phyloP scores from a whole-genome alignment of 2,113 vertebrate species.

The Myotis yumanensis region DNA sequence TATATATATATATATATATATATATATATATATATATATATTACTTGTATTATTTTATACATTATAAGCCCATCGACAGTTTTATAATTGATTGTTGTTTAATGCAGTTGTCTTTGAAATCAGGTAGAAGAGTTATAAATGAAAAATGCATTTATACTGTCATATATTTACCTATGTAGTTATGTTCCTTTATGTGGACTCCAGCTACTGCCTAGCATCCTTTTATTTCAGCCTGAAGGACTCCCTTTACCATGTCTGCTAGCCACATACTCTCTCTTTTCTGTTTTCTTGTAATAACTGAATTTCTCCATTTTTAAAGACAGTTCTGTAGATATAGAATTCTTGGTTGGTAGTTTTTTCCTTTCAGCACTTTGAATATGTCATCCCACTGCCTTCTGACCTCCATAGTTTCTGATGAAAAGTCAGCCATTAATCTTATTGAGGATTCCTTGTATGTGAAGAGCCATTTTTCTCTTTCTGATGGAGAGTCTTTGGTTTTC shows the following conservation, averaged over 20 bases:
- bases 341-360: neutral
- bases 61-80: neutral
- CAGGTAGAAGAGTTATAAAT: conserved; percentile 19
- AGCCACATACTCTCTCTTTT: neutral
- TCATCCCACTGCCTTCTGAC: neutral
- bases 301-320: neutral
- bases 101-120: neutral
- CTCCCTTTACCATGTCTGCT: neutral
- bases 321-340: neutral
- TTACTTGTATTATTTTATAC: neutral
- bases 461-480: neutral
- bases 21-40: neutral
- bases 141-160: neutral
- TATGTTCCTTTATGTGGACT: neutral
- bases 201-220: neutral
- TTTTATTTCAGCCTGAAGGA: conserved; percentile 2
- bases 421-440: neutral
- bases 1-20: neutral
- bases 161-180: neutral
- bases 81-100: neutral
- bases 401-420: neutral
- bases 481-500: neutral
- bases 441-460: neutral
- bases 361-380: neutral
- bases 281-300: neutral